phyloP scores from a whole-genome alignment of 2,797 vertebrate genomes.

The Pelobates cultripes region DNA sequence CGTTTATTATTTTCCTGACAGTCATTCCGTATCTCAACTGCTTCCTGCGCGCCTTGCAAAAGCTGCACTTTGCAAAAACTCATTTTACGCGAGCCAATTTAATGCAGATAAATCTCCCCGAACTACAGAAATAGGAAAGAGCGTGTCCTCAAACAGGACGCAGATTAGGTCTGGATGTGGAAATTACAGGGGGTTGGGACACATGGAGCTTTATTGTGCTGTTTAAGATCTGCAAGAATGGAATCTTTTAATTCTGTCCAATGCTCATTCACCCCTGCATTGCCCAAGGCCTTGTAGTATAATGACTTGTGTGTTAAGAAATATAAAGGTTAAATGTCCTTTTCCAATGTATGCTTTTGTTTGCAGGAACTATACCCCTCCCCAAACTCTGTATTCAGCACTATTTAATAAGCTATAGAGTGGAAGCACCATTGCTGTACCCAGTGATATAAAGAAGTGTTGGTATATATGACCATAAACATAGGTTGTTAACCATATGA shows the following conservation, averaged over 20 bases:
- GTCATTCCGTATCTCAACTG: conserved; percentile 35
- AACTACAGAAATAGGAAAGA: conserved; percentile 35
- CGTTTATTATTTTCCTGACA: conserved; percentile 46
- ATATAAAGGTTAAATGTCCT: no score
- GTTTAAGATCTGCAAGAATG: conserved; percentile 25
- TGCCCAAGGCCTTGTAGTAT: not conserved
- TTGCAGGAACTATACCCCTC: no score
- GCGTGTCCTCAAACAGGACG: conserved; percentile 24
- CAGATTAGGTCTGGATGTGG: conserved; percentile 29
- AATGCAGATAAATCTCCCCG: conserved; percentile 51
- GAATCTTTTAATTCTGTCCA: conserved; percentile 10
- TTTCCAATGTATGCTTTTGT: no score
- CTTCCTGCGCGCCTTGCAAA: conserved; percentile 39
- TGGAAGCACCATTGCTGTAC: no score
- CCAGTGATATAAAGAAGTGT: no score
- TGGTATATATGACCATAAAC: no score
- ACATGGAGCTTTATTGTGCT: conserved; percentile 14
- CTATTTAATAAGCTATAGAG: no score
- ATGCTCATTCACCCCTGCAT: not conserved
- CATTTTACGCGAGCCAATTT: conserved; percentile 48
- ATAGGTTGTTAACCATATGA: no score
- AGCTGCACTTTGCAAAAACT: conserved; percentile 33
- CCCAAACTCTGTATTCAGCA: no score
- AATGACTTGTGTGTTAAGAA: no score
- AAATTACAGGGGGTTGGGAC: conserved; percentile 16